Evolutionary conservation across 1,140 invertebrate species (phyloP).

Genomic region (Eubasilissa regina): DNA sequence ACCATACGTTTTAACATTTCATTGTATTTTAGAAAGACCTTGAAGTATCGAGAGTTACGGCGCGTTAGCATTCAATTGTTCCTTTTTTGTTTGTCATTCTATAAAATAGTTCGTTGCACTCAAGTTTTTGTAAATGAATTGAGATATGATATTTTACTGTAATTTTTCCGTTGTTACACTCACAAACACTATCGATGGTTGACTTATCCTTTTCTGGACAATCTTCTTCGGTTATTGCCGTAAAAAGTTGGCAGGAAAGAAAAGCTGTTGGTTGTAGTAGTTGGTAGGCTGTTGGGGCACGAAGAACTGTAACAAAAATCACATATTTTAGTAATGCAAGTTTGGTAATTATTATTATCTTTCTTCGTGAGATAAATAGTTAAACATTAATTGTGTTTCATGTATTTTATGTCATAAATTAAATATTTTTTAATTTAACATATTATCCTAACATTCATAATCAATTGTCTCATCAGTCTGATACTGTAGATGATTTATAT

Average conservation of each 20-base stretch:
- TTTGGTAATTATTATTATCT: too few species aligned
- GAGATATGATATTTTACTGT: background rate
- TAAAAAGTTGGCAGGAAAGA: conserved; percentile 48
- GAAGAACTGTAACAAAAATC: conserved; percentile 34
- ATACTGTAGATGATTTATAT: background rate
- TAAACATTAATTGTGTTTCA: too few species aligned
- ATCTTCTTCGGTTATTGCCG: conserved; percentile 37
- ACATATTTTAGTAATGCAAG: background rate
- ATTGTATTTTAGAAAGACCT: conserved; percentile 21
- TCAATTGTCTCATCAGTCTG: background rate
- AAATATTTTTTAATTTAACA: background rate
- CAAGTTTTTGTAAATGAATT: background rate
- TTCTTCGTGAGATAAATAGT: too few species aligned
- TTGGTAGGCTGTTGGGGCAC: conserved; percentile 53
- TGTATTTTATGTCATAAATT: background rate
- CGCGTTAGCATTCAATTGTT: conserved; percentile 26
- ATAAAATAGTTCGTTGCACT: conserved; percentile 31
- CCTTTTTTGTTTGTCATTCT: conserved; percentile 8
- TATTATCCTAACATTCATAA: background rate
- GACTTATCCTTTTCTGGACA: background rate
- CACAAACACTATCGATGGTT: background rate
- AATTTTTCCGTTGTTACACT: background rate
- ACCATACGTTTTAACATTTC: conserved; percentile 18
- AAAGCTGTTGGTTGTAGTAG: conserved; percentile 55
- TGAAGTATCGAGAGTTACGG: background rate